A percentile compares a stretch with the other conserved stretches of the same genome.
Evolutionary conservation across 2,797 vertebrate species (phyloP).

Genomic region (Acanthopagrus latus): DNA sequence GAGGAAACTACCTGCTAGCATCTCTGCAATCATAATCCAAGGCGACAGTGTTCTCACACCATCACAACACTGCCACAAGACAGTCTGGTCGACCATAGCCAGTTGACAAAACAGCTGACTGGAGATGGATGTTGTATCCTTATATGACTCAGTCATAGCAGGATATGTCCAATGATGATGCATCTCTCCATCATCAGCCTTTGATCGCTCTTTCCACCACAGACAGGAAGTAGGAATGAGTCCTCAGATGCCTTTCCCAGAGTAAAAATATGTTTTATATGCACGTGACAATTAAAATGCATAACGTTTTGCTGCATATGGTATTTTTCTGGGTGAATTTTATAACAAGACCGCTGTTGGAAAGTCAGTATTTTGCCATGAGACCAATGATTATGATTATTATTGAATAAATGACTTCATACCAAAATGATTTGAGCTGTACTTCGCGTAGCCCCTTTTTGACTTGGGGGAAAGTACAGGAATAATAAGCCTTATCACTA

Average conservation of each 20-base stretch:
- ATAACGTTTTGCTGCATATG: not conserved
- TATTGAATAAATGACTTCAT: conserved; percentile 30
- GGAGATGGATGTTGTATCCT: conserved; percentile 34
- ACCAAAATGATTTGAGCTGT: not conserved
- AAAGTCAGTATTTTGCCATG: conserved; percentile 20
- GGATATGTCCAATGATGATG: conserved; percentile 62
- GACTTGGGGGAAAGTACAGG: conserved; percentile 47
- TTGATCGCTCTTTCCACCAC: conserved; percentile 35
- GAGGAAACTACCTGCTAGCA: not conserved
- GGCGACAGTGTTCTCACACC: not conserved
- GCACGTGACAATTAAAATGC: not conserved
- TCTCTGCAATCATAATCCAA: not conserved
- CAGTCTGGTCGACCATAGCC: not conserved
- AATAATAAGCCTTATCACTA: conserved; percentile 56
- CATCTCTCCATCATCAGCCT: conserved; percentile 42
- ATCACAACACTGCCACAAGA: not conserved
- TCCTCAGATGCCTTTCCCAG: conserved; percentile 27
- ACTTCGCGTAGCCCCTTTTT: not conserved
- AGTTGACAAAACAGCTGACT: conserved; percentile 33
- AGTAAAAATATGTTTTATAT: not conserved
- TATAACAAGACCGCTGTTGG: not conserved
- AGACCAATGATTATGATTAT: not conserved
- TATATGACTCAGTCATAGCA: conserved; percentile 59
- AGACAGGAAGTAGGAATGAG: conserved; percentile 39
- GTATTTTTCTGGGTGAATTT: not conserved